Percentiles rank a stretch among this genome's conserved stretches.
Evolutionary conservation across 2,113 vertebrate genomes (phyloP).

Genomic region (Pterophyllum scalare): DNA sequence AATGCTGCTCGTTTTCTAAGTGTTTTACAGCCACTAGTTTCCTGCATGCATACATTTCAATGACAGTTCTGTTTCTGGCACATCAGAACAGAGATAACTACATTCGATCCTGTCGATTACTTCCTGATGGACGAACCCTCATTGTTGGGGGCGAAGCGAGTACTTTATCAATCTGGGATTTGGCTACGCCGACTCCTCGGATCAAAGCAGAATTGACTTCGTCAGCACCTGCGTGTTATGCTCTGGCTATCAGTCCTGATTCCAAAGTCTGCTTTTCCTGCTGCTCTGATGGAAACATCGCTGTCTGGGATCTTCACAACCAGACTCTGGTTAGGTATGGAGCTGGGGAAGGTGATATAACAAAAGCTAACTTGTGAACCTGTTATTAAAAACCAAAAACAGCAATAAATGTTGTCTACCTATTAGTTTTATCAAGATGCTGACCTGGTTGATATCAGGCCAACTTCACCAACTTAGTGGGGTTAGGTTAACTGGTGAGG

Average conservation of each 20-base stretch:
- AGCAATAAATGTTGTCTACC: not conserved
- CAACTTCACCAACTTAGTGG: not conserved
- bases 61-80: slow-evolving; percentile 5
- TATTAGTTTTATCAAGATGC: not conserved
- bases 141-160: slow-evolving; percentile 96
- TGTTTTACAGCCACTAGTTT: not conserved
- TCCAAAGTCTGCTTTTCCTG: slow-evolving; percentile 99
- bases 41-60: not conserved
- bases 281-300: slow-evolving; percentile 96
- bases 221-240: slow-evolving; percentile 93
- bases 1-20: not conserved
- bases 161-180: slow-evolving; percentile 96
- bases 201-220: slow-evolving; percentile 97
- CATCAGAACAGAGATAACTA: slow-evolving; percentile 97
- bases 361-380: rapidly evolving
- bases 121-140: slow-evolving; percentile 93
- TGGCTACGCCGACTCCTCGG: slow-evolving; percentile 92
- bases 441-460: not conserved
- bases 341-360: not conserved
- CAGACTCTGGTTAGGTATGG: slow-evolving; percentile 94
- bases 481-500: no score
- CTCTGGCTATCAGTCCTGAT: slow-evolving; percentile 96
- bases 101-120: slow-evolving; percentile 97
- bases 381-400: not conserved
- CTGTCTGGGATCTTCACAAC: slow-evolving; percentile 97